Base-by-base conservation (phyloP, 2,797 vertebrate species). In the Presbytis comata region DNA sequence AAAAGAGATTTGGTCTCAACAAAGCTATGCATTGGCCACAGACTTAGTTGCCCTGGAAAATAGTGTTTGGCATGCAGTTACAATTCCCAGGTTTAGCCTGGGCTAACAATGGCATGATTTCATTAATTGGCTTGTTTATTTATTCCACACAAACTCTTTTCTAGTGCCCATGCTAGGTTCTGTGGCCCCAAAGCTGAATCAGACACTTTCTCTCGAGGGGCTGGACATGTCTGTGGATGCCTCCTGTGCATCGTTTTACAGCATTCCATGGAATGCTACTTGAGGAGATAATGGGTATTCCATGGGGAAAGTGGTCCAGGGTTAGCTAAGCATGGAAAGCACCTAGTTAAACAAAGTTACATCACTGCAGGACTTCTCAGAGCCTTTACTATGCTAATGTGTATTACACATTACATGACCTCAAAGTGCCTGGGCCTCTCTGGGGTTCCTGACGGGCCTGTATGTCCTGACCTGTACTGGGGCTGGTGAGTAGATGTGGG, bases 1-100 rank as follows among this genome's bases (percentile, higher is more conserved):
- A 26, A 19, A 41, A 26, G 50, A n/a, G 1, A 22, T 74, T 70
- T 95, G 80, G 33, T 97, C 64, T 94, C 93, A 81, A 95, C 57
- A 76, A 95, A 95, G 67, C 78, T 44, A 21, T 30, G 85, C n/a
- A 28, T 55, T 92, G 92, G 86, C 91, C 91, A 75, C 5, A 57
- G 84, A 53, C 67, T 92, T 95, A 57, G 90, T 26, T 82, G 30
- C 30, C 84, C 59, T 64, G 44, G 55, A 83, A 94, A 83, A 84
- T 83, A 82, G 53, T 88, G 26, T 41, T 85, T 93, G 88, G 86
- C 55, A 83, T 44, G 82, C n/a, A 72, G 76, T 10, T 57, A 30
- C 30, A 39, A 61, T 89, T 79, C n/a, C 67, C 33, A 64, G 74
- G 86, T 74, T 96, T 70, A 80, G 59, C 74, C 41, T 74, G 75